Conservation (phyloP, 2,888 invertebrate species). For the Nymphalis c-album region DNA sequence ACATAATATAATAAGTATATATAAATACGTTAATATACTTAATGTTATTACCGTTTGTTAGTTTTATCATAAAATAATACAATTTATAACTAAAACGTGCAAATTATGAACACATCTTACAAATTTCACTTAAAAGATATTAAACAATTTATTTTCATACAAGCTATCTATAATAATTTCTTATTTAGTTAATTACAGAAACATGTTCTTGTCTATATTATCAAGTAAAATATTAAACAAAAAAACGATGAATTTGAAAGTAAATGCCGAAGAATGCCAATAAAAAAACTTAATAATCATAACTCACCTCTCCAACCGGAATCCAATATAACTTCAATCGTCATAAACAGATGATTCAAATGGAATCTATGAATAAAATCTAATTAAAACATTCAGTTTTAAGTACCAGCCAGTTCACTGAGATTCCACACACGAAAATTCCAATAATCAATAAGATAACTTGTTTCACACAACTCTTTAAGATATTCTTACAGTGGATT, state of each 20-base stretch:
- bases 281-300: conserved; percentile 5
- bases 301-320: conserved; percentile 56
- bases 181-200: neutral
- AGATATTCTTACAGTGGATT: conserved; percentile 3
- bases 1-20: too few relatives aligned
- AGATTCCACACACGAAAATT: conserved; percentile 31
- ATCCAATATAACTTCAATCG: conserved; percentile 47
- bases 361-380: conserved; percentile 27
- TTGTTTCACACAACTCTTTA: conserved; percentile 14
- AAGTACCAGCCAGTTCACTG: conserved; percentile 15
- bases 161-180: too few relatives aligned
- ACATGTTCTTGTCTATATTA: neutral
- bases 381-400: conserved; percentile 24
- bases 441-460: neutral
- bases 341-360: conserved; percentile 33
- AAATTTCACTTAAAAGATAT: too few relatives aligned
- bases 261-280: neutral
- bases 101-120: too few relatives aligned
- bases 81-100: too few relatives aligned
- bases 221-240: neutral
- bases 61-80: too few relatives aligned
- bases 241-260: neutral
- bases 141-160: too few relatives aligned
- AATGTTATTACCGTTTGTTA: too few relatives aligned
- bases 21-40: too few relatives aligned